Base-by-base conservation (phyloP, 37 sponge, comb jelly and placozoan species). In the Eunapius fragilis region DNA sequence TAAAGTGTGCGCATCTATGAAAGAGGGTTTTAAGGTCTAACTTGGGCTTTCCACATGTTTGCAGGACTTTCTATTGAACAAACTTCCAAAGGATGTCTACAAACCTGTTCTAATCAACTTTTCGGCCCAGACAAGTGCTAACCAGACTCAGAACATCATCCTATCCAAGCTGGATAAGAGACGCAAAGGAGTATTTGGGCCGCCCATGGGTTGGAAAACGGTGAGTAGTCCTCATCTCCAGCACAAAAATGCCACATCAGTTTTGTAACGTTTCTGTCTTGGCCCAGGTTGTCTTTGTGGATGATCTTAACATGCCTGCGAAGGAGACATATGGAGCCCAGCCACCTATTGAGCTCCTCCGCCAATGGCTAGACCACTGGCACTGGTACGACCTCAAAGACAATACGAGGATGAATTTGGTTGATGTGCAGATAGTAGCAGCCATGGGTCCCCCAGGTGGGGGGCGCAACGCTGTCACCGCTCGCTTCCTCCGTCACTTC, bases 371-470 rank as follows among this genome's bases (percentile, higher is more conserved):
- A 72, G 99, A 98, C 72, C 97, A 98, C 87, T 93, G 95, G 92
- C 91, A 93, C 90, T 98, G 99, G 99, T 92, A 92, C 72, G 92
- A 92, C 80, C 85, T 88, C 37, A 92, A 92, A 48, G 92, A 92
- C 30, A 92, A 84, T 74, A 81, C 89, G 2, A 82, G 82, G 83
- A 78, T 88, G 23, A 25, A 34, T 2, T 28, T 47, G n/a, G 13
- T 10, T n/a, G 27, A 79, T 25, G 26, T 31, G 82, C 81, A 88
- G 27, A 89, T 98, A 77, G 89, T 98, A 37, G 90, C 96, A 19
- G 93, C 97, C 27, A 98, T 98, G 99, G 97, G 99, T 36, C 99
- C 99, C 0, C 95, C 99, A 33, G 99, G 99, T 23, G 99, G 99
- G 48, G 99, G 99, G 0, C 91, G 99, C 25, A 98, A 98, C 85